A percentile compares a stretch with the other conserved stretches of the same genome.
Evolutionary conservation across 2,888 invertebrate genomes (phyloP).

Genomic region (Sminthurides aquaticus): DNA sequence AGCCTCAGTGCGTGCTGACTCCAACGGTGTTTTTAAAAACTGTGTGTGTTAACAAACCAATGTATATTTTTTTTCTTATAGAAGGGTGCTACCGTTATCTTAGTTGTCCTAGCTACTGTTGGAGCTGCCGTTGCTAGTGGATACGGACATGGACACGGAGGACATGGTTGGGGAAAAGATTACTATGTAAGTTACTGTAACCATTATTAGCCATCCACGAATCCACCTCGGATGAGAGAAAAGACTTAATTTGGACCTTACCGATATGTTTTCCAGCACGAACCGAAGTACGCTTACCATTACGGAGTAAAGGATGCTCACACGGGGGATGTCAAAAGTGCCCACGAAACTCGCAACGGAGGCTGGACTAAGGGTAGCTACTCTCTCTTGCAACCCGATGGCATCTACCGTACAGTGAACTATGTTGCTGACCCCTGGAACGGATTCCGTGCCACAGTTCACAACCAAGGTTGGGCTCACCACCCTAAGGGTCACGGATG

Average conservation of each 20-base stretch:
- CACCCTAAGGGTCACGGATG: conserved; percentile 7
- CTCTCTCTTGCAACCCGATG: conserved; percentile 15
- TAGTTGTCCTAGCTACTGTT: too few species aligned
- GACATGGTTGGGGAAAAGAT: conserved; percentile 2
- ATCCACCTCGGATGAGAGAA: too few species aligned
- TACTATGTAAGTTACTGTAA: not conserved
- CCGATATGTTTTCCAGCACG: conserved; percentile 1
- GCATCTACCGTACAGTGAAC: conserved; percentile 15
- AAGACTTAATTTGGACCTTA: not conserved
- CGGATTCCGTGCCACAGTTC: conserved; percentile 20
- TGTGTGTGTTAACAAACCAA: too few species aligned
- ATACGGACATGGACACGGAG: conserved; percentile 1
- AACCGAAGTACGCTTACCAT: conserved; percentile 9
- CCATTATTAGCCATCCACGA: too few species aligned
- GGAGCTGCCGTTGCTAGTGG: too few species aligned
- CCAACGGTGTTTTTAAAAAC: too few species aligned
- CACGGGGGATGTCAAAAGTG: conserved; percentile 13
- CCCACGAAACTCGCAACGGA: conserved; percentile 11
- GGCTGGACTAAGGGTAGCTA: conserved; percentile 11
- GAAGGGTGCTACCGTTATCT: too few species aligned
- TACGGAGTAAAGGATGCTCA: conserved; percentile 16
- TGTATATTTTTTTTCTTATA: too few species aligned
- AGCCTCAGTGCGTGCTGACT: too few species aligned
- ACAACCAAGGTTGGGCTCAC: conserved; percentile 19
- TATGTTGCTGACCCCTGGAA: conserved; percentile 17